Evolutionary conservation across 1,140 invertebrate genomes (phyloP).

Genomic region (Saxidomus purpurata): DNA sequence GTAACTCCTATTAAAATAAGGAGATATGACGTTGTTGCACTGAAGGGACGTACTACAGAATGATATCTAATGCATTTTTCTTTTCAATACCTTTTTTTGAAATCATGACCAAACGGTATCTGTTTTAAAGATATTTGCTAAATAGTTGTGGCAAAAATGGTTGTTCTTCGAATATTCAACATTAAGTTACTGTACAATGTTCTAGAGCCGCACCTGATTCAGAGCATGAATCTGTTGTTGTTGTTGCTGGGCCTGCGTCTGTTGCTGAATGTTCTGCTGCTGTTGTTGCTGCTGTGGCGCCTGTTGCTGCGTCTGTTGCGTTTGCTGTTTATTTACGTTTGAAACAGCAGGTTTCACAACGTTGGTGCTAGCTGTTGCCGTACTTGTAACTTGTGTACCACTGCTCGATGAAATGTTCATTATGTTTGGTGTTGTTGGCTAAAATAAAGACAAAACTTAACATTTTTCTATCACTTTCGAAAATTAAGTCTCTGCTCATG

Average conservation of each 20-base stretch:
- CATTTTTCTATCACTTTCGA: no score
- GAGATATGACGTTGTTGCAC: no score
- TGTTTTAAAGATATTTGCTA: no score
- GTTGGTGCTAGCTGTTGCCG: conserved; percentile 52
- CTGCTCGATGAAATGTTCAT: conserved; percentile 40
- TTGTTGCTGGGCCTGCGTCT: conserved; percentile 38
- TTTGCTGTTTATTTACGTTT: conserved; percentile 60
- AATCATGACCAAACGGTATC: no score
- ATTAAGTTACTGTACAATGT: no score
- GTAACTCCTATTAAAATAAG: no score
- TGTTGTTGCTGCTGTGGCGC: conserved; percentile 63
- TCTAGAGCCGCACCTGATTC: conserved; percentile 1
- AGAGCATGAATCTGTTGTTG: conserved; percentile 38
- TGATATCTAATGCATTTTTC: no score
- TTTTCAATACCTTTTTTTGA: no score
- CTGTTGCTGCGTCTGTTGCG: conserved; percentile 54
- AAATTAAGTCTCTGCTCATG: no score
- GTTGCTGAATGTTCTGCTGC: conserved; percentile 47
- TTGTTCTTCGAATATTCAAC: no score
- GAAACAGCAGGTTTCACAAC: conserved; percentile 24
- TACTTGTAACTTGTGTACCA: conserved; percentile 57
- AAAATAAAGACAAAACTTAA: background rate
- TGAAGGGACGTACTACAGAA: no score
- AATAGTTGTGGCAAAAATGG: no score
- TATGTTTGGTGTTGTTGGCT: conserved; percentile 47